Conservation (phyloP, 2,113 vertebrate species). For the Lepisosteus oculatus region DNA sequence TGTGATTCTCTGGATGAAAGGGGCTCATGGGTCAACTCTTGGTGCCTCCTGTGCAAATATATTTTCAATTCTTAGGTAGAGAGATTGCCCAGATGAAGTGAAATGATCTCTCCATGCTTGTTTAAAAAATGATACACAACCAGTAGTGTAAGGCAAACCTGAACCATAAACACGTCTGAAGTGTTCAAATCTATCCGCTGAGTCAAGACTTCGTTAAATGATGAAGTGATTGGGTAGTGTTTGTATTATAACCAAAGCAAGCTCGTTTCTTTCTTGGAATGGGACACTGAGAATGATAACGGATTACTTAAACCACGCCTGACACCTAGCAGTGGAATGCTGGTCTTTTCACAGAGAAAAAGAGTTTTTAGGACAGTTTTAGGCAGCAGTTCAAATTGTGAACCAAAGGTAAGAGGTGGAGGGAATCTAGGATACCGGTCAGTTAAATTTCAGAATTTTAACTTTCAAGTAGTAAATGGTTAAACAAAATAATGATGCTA, state of each 20-base stretch:
- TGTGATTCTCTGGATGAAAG: no score
- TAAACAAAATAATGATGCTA: no score
- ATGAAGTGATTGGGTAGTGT: constrained; percentile 53
- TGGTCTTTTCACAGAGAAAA: no score
- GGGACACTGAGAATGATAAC: constrained; percentile 27
- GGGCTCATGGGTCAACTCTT: no score
- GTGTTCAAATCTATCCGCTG: constrained; percentile 50
- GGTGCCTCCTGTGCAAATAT: no score
- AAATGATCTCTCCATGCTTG: constrained; percentile 48
- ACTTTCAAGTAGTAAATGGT: no score
- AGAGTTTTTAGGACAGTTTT: not conserved
- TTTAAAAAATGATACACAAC: constrained; percentile 16
- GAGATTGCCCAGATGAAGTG: constrained; percentile 41
- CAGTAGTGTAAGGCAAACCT: constrained; percentile 25
- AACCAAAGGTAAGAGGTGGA: not conserved
- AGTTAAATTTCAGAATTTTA: not conserved
- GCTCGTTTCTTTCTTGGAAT: constrained; percentile 43
- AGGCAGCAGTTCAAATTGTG: not conserved
- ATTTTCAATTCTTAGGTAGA: not conserved
- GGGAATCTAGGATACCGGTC: not conserved
- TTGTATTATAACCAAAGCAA: constrained; percentile 41
- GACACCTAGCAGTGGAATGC: constrained; percentile 26
- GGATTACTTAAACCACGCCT: constrained; percentile 42
- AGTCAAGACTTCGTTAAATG: constrained; percentile 36
- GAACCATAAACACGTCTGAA: constrained; percentile 48